Conservation (phyloP, 2,888 invertebrate species). For the Idaea biselata region DNA sequence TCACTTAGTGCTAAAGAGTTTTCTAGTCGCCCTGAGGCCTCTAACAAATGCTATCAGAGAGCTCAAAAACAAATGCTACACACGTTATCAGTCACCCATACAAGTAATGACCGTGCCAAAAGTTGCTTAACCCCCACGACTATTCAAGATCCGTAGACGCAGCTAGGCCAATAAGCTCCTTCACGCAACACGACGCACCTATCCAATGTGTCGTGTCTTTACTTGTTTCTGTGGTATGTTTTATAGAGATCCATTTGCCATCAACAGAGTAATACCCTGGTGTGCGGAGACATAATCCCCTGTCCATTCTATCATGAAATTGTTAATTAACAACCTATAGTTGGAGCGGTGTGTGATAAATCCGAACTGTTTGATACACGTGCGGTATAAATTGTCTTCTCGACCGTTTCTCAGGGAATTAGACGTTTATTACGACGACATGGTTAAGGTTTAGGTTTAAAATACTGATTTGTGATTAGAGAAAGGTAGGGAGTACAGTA, state of each 20-base stretch:
- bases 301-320: slow-evolving; percentile 35
- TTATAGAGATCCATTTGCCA: slow-evolving; percentile 17
- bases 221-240: slow-evolving; percentile 5
- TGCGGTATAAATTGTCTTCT: neutral
- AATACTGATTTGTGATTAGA: no score
- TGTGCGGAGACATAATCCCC: slow-evolving; percentile 19
- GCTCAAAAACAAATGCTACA: no score
- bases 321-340: slow-evolving; percentile 34
- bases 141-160: no score
- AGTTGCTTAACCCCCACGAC: no score
- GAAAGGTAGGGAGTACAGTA: no score
- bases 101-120: no score
- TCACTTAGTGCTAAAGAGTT: no score
- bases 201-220: neutral
- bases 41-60: no score
- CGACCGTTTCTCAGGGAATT: neutral
- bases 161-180: no score
- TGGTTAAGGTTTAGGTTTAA: neutral
- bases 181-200: neutral
- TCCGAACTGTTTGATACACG: neutral
- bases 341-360: slow-evolving; percentile 6
- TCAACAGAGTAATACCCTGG: slow-evolving; percentile 13
- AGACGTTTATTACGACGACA: neutral
- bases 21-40: no score
- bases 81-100: no score